Evolutionary conservation across 2,888 invertebrate genomes (phyloP).

Genomic region (Orgyia antiqua): DNA sequence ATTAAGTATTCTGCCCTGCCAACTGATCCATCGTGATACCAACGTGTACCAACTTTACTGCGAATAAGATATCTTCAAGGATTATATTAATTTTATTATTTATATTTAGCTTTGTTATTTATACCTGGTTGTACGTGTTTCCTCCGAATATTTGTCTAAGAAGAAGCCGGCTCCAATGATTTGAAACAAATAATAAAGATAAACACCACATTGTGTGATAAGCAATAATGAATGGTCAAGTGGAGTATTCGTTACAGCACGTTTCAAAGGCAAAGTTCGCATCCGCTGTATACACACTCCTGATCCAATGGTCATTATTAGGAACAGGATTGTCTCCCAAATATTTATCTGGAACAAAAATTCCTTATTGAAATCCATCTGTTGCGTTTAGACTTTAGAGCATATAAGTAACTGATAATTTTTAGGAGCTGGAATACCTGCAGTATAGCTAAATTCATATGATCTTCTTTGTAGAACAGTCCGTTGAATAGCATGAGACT

Average conservation of each 20-base stretch:
- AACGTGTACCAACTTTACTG: too few relatives aligned
- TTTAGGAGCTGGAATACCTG: too few relatives aligned
- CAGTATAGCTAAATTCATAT: constrained; percentile 78
- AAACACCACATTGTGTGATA: constrained; percentile 88
- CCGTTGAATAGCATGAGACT: constrained; percentile 85
- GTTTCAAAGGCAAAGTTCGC: constrained; percentile 53
- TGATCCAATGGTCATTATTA: constrained; percentile 61
- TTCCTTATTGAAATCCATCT: too few relatives aligned
- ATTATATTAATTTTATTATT: too few relatives aligned
- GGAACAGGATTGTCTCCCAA: constrained; percentile 67
- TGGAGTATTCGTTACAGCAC: constrained; percentile 52
- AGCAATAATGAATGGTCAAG: constrained; percentile 86
- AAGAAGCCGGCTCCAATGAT: constrained; percentile 85
- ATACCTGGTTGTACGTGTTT: constrained; percentile 58
- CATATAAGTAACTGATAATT: too few relatives aligned
- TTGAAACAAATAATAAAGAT: constrained; percentile 86
- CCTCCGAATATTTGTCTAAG: constrained; percentile 53
- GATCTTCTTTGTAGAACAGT: constrained; percentile 72
- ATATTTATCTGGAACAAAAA: constrained; percentile 76
- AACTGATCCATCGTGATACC: too few relatives aligned
- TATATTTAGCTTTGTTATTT: background rate
- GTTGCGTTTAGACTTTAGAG: too few relatives aligned
- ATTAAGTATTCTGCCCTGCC: too few relatives aligned
- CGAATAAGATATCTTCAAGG: too few relatives aligned
- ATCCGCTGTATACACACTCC: constrained; percentile 63